phyloP scores from a whole-genome alignment of 2,797 vertebrate genomes.

The Garrulus glandarius region DNA sequence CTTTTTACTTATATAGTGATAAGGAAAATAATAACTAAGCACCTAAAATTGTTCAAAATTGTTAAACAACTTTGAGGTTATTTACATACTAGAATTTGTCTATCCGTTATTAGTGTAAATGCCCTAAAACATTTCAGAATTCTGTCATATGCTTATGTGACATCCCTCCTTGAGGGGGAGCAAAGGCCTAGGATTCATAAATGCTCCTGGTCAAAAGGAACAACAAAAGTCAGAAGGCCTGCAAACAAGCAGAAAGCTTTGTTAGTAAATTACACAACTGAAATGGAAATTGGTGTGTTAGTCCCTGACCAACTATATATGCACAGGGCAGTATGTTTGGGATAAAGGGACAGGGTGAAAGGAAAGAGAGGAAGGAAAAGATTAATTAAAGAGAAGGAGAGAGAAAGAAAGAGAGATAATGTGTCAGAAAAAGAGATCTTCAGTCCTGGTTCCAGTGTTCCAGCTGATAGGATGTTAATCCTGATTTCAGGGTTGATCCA shows the following conservation, averaged over 20 bases:
- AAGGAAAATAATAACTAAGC: neutral
- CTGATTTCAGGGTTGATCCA: neutral
- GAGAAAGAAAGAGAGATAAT: neutral
- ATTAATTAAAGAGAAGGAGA: neutral
- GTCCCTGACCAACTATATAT: neutral
- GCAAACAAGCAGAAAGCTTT: neutral
- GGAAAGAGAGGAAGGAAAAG: neutral
- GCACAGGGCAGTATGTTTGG: neutral
- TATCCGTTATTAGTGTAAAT: neutral
- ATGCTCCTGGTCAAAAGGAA: neutral
- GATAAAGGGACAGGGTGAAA: neutral
- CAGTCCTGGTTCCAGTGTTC: neutral
- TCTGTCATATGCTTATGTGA: neutral
- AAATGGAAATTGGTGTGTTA: neutral
- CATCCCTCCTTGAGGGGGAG: neutral
- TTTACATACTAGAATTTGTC: neutral
- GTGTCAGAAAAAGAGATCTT: neutral
- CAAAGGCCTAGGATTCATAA: fast-evolving
- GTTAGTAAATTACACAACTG: neutral
- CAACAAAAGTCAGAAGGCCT: neutral
- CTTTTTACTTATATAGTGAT: neutral
- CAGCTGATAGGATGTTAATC: no score
- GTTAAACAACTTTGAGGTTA: neutral
- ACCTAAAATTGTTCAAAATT: neutral
- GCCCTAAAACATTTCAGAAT: neutral